Conservation (phyloP, 1,140 invertebrate species). For the Chironomus striatipennis region DNA sequence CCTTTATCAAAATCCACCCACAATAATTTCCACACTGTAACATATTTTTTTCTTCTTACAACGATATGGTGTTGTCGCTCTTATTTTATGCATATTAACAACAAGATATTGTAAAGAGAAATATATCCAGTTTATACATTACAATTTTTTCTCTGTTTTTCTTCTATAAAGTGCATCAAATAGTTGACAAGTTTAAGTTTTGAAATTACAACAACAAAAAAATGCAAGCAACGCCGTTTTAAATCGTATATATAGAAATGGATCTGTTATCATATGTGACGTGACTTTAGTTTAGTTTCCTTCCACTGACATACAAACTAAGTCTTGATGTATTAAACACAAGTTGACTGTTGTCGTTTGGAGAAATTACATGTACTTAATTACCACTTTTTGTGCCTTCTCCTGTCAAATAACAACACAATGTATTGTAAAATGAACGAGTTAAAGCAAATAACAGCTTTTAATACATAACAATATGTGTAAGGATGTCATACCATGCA, state of each 20-base stretch:
- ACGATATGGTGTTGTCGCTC: constrained; percentile 4
- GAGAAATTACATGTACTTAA: neutral
- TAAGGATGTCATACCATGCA: neutral
- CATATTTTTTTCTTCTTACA: neutral
- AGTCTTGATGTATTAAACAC: no score
- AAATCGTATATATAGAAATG: neutral
- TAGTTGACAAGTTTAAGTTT: neutral
- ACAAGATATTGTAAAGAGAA: neutral
- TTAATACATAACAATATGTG: neutral
- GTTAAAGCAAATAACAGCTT: no score
- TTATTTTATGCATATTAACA: constrained; percentile 4
- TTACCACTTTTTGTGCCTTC: neutral
- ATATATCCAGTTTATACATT: neutral
- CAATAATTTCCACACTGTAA: no score
- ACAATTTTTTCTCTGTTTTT: neutral
- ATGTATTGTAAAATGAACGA: neutral
- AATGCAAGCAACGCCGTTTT: no score
- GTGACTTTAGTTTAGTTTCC: neutral
- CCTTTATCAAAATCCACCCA: no score
- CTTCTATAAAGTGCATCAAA: neutral
- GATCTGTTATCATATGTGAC: constrained; percentile 1
- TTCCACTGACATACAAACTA: neutral
- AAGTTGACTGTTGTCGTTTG: no score
- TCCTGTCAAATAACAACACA: neutral
- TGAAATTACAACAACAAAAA: no score